Evolutionary conservation across 2,113 vertebrate genomes (phyloP), one percentile per base, ranked within the genome.

Genomic region (Balaeniceps rex): DNA sequence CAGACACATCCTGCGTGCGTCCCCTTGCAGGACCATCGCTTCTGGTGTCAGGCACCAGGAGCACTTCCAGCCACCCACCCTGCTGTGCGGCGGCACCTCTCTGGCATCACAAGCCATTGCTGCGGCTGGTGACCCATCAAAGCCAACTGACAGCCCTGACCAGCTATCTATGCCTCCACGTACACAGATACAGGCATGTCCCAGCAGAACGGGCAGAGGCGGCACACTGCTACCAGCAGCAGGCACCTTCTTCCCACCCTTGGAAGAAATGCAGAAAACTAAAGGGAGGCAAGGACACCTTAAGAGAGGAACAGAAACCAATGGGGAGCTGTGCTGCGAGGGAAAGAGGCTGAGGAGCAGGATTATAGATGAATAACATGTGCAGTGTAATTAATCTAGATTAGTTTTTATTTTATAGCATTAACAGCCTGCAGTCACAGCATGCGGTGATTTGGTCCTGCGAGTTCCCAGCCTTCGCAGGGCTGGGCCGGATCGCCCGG

Each of bases 301-400:
- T 40, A 42, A 71, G 63, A 88, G 66, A 80, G 24, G 66, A 90
- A 84, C 13, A 44, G 83, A 95, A 84, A 83, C 72, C 83, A 71
- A 38, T 5, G 8, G 40, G 61, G 69, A 79, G 52, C 77, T 31
- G 25, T 8, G 29, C 65, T 55, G 81, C 29, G 70, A 84, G 8
- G 44, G 36, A 65, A 77, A 40, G 61, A 64, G 55, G 69, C 93
- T 14, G 29, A 81, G 65, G 55, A 93, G 61, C 40, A 33, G 79
- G 51, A 76, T 65, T 95, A 66, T 0, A 71, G 83, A 90, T 64
- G n/a, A 92, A 16, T 33, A 91, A 34, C 88, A 51, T 29, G 64
- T 81, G 88, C 71, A 52, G 77, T 26, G 68, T 15, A 90, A 97
- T 94, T 94, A 94, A 96, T 91, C 92, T 78, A 68, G 90, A 95